A percentile compares a stretch with the other conserved stretches of the same genome.
phyloP scores from a whole-genome alignment of 2,797 vertebrate genomes.

The Manis crassicaudata region DNA sequence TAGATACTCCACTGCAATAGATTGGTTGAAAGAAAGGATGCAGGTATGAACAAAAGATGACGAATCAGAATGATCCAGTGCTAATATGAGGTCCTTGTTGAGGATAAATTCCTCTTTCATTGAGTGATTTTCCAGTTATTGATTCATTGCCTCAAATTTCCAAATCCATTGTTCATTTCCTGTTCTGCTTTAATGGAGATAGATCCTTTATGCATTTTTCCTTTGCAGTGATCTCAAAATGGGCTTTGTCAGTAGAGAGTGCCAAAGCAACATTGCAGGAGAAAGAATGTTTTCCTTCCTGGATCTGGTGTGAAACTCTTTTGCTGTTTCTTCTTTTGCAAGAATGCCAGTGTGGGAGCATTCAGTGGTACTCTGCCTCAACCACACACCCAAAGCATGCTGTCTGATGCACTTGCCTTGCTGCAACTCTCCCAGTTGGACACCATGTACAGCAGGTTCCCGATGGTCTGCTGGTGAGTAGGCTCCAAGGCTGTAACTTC shows the following conservation, averaged over 20 bases:
- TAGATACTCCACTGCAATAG: not conserved
- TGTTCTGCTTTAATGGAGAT: not conserved
- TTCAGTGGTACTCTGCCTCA: not conserved
- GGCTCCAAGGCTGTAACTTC: not conserved
- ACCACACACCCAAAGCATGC: too few relatives aligned
- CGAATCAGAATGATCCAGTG: not conserved
- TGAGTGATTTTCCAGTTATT: not conserved
- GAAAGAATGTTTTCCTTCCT: not conserved
- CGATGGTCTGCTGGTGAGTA: not conserved
- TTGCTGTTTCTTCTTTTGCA: not conserved
- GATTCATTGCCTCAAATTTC: not conserved
- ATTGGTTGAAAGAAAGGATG: not conserved
- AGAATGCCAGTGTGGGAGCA: not conserved
- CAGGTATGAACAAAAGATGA: not conserved
- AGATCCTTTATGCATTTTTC: not conserved
- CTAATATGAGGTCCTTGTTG: not conserved
- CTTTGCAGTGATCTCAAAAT: not conserved
- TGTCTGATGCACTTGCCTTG: not conserved
- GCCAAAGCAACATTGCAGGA: not conserved
- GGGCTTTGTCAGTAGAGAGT: not conserved
- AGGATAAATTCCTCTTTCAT: not conserved
- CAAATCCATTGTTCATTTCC: not conserved
- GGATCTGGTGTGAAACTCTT: not conserved
- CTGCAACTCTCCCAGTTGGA: not conserved
- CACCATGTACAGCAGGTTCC: accelerated